Evolutionary conservation across 92 coral and sea anemone genomes (phyloP), one percentile per base, ranked within the genome.

Genomic region (Pocillopora meandrina): DNA sequence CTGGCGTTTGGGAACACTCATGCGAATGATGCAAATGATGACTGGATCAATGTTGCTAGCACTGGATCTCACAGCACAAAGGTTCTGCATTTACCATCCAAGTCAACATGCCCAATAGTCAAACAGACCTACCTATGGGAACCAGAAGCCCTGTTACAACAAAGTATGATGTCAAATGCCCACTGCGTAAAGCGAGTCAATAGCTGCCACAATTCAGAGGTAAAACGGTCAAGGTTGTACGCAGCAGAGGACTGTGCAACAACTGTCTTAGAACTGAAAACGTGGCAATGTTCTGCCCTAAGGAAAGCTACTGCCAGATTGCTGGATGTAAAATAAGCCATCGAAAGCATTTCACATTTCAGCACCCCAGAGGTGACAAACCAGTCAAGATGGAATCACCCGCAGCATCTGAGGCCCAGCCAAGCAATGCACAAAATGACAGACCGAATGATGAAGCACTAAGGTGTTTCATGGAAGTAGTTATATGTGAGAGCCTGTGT

Each of bases 231-330:
- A 86, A 79, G 72, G 35, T 92, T 42, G 74, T 89, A 31, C 84
- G 84, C 23, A 71, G 69, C 15, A 87, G 86, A 19, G 20, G 67
- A 63, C 67, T 63, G 5, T 63, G 93, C 26, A 89, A 90, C 66
- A 93, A 93, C 73, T 93, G 96, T 64, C 86, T 84, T 16, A 78
- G 82, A 82, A 57, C 88, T 52, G 89, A 87, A 5, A 90, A 90
- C 71, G 84, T 80, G 69, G 90, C 93, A 12, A 85, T 68, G 70
- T 23, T 72, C 26, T 90, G 92, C 65, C 80, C 71, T 23, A 89
- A 93, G 68, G 79, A 72, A 65, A 71, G 84, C 31, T 84, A 72
- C 59, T 90, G 93, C 67, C 79, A 71, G 77, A 52, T 87, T 34
- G 78, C 60, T 42, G 92, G 90, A 5, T 90, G 95, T 33, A 81